Evolutionary conservation across 2,888 invertebrate species (phyloP), one percentile per base, ranked within the genome.

Genomic region (Pollenia labialis): DNA sequence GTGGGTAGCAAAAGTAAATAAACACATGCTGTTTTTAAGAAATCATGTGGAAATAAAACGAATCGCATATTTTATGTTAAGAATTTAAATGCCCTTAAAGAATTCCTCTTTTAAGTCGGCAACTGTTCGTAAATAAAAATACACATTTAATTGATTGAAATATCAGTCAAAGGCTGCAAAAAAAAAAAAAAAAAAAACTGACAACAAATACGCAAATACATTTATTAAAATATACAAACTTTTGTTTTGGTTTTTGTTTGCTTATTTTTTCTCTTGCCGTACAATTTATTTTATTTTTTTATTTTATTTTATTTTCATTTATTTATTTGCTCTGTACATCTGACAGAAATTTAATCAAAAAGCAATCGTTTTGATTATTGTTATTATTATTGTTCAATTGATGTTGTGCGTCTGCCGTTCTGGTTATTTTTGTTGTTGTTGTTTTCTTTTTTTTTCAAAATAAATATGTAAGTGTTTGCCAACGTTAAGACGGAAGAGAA

Each of bases 311-410:
- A 18, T 14, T 50, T 6, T 8, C 11, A 32, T 60, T 23, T 74
- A n/a, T 18, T 75, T 64, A 64, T 75, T 54, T 76, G 46, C 64
- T 7, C 42, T 54, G 52, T 64, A 54, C 52, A 76, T 66, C 54
- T 76, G 64, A 52, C 23, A 54, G 46, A 76, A 54, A 16, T 64
- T 66, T 76, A 76, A 76, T 76, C 64, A 54, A 54, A 66, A 44
- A 66, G 32, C 12, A 46, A n/a, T 72, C 54, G 46, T n/a, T 10
- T 12, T 46, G 44, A 23, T 23, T 44, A 44, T 44, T 23, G n/a
- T 12, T 14, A 54, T 62, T 40, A 71, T 71, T 54, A 52, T 42
- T 48, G 8, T 62, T 40, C 64, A 66, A 66, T 66, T 76, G 44
- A 54, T 54, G 71, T 56, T 46, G 18, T 18, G 6, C 44, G 56